These are phyloP conservation scores for Turnix velox DNA, from an alignment of 2,113 vertebrate species.

Conservation along the genomic window DNA sequence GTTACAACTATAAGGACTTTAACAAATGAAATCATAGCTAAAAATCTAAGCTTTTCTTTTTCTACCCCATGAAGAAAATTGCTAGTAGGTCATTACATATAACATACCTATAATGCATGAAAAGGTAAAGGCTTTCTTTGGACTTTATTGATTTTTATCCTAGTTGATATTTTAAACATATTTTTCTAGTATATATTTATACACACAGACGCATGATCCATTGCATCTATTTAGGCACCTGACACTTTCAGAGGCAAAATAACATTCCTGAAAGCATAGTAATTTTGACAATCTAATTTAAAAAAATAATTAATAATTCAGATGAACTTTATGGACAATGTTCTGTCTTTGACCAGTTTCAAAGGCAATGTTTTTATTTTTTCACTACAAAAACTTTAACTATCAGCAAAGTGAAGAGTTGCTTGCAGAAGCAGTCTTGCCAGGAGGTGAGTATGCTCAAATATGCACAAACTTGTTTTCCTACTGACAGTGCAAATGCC, in stretches of 20 bases:
- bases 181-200: neutral
- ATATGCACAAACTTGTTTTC: rapidly evolving
- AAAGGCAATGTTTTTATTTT: neutral
- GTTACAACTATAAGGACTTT: neutral
- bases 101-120: too few species aligned
- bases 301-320: neutral
- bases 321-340: neutral
- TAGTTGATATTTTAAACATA: neutral
- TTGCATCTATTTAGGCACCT: neutral
- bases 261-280: neutral
- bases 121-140: neutral
- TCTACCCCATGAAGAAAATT: neutral
- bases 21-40: neutral
- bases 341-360: neutral
- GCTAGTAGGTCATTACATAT: neutral
- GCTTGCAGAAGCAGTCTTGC: neutral
- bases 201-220: neutral
- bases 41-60: neutral
- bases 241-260: neutral
- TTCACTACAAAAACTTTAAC: neutral
- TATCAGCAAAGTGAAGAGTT: neutral
- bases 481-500: neutral
- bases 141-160: neutral
- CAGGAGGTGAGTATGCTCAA: neutral
- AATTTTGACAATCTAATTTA: neutral